Percentiles rank a stretch among this genome's conserved stretches.
These are phyloP conservation scores for Conus canariensis DNA, from an alignment of 2,888 invertebrate species.

Conservation along the genomic window DNA sequence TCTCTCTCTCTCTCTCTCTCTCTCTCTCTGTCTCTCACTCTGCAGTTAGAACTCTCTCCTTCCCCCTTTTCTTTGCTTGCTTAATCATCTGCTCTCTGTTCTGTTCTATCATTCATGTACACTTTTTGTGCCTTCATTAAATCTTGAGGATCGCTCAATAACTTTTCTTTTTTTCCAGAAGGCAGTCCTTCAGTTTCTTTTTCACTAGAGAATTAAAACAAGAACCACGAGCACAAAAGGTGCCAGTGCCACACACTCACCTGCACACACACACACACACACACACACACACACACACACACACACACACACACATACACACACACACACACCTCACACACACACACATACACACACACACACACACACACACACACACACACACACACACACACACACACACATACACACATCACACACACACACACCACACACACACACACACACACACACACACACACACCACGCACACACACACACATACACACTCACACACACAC, in stretches of 20 bases:
- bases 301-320: not conserved
- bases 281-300: not conserved
- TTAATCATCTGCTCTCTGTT: no score
- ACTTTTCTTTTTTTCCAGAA: no score
- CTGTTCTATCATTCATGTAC: no score
- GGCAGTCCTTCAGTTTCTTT: no score
- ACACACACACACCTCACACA: not conserved
- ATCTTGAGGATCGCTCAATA: no score
- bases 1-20: no score
- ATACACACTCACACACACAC: slow-evolving; percentile 1
- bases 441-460: slow-evolving; percentile 25
- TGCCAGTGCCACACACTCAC: not conserved
- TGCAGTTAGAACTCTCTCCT: no score
- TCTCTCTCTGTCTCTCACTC: no score
- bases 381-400: not conserved
- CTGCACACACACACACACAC: slow-evolving; percentile 21
- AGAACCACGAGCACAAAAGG: no score
- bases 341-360: not conserved
- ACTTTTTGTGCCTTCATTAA: no score
- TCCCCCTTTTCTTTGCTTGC: no score
- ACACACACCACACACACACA: not conserved
- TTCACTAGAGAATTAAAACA: no score
- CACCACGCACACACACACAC: slow-evolving; percentile 11
- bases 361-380: not conserved
- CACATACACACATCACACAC: not conserved